phyloP scores from a whole-genome alignment of 37 sponge, comb jelly and placozoan genomes.

The Petrosia ficiformis region DNA sequence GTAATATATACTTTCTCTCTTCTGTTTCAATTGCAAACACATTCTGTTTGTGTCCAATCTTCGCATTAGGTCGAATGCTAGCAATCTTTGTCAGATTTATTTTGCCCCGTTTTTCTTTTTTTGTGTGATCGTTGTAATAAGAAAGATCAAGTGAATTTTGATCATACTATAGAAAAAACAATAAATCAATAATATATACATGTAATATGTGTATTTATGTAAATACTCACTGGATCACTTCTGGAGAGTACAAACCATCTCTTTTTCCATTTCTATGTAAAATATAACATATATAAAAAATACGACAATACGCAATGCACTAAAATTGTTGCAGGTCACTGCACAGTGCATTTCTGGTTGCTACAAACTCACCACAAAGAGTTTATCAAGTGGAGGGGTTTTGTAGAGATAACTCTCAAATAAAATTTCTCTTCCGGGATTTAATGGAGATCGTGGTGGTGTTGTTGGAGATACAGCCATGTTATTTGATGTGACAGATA shows the following conservation, averaged over 20 bases:
- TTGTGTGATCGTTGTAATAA: constrained; percentile 63
- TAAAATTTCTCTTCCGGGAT: constrained; percentile 18
- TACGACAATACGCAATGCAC: no score
- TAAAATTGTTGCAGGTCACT: no score
- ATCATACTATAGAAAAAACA: constrained; percentile 23
- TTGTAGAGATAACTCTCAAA: constrained; percentile 77
- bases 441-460: constrained; percentile 11
- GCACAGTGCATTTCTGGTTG: no score
- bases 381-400: constrained; percentile 65
- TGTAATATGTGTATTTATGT: not conserved
- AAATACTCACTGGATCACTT: constrained; percentile 36
- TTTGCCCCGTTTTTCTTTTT: constrained; percentile 26
- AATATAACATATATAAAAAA: not conserved
- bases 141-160: constrained; percentile 26
- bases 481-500: not conserved
- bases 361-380: constrained; percentile 28
- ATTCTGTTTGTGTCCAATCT: constrained; percentile 56
- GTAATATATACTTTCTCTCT: constrained; percentile 65
- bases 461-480: not conserved
- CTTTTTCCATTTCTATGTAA: constrained; percentile 70
- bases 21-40: constrained; percentile 73
- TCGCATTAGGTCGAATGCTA: constrained; percentile 58
- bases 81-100: constrained; percentile 59
- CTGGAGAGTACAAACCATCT: constrained; percentile 71
- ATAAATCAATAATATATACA: not conserved